A percentile compares a stretch with the other conserved stretches of the same genome.
These are phyloP conservation scores for Phengaris alcon DNA, from an alignment of 2,888 invertebrate genomes.

Conservation along the genomic window DNA sequence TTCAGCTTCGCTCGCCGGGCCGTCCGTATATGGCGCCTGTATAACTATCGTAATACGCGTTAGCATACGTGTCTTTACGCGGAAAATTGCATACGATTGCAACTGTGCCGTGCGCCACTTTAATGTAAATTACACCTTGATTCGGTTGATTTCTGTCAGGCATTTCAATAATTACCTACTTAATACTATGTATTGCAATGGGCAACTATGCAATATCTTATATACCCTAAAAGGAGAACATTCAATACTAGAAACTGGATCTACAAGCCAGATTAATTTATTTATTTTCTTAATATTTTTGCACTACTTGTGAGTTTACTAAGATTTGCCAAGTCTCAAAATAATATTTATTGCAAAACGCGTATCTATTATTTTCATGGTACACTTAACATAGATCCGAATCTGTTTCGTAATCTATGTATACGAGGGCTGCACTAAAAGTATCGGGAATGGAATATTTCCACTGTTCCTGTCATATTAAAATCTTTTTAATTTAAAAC, in stretches of 20 bases:
- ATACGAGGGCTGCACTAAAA: too few relatives aligned
- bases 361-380: too few relatives aligned
- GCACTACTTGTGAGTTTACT: too few relatives aligned
- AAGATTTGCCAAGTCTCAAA: too few relatives aligned
- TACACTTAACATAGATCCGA: neutral
- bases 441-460: too few relatives aligned
- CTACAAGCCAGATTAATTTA: neutral
- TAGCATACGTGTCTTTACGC: constrained; percentile 12
- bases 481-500: too few relatives aligned
- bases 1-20: neutral
- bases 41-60: constrained; percentile 6
- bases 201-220: neutral
- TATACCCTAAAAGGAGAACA: neutral
- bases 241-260: neutral
- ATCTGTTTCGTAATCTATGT: neutral
- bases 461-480: too few relatives aligned
- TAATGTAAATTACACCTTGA: neutral
- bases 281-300: neutral
- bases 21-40: constrained; percentile 14
- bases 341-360: too few relatives aligned
- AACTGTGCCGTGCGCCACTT: constrained; percentile 11
- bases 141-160: constrained; percentile 12
- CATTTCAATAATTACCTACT: constrained; percentile 17
- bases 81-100: constrained; percentile 3
- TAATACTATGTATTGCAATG: neutral